These are phyloP conservation scores for Himalopsyche japonica DNA, from an alignment of 2,888 invertebrate genomes.

Conservation along the genomic window DNA sequence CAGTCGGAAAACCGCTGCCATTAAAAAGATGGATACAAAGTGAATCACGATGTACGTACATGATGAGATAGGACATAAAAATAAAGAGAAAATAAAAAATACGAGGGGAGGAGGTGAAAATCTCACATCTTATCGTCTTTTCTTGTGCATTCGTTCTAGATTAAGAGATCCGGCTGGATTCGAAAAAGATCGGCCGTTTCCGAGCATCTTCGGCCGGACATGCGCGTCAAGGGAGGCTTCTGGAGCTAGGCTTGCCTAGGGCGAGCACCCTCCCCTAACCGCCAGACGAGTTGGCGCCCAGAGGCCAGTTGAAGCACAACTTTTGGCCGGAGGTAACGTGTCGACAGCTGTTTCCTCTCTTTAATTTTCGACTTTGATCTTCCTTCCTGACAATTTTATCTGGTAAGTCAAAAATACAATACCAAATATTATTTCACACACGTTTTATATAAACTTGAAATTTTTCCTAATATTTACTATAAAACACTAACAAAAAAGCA, in stretches of 20 bases:
- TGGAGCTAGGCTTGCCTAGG: slow-evolving; percentile 1
- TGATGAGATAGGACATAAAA: slow-evolving; percentile 18
- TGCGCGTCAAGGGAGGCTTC: neutral
- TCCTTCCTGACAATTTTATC: neutral
- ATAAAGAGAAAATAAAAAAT: slow-evolving; percentile 24
- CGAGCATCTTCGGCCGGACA: slow-evolving; percentile 47
- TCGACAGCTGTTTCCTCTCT: neutral
- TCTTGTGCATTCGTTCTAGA: slow-evolving; percentile 60
- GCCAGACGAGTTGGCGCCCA: slow-evolving; percentile 21
- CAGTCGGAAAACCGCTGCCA: neutral
- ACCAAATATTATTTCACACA: neutral
- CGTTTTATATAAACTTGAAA: neutral
- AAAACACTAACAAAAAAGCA: neutral
- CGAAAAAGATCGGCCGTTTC: slow-evolving; percentile 51
- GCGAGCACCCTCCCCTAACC: slow-evolving; percentile 15
- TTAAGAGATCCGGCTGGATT: slow-evolving; percentile 53
- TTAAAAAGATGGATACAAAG: slow-evolving; percentile 13
- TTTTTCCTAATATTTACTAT: neutral
- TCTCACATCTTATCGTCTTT: slow-evolving; percentile 27
- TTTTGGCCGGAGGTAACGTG: slow-evolving; percentile 19
- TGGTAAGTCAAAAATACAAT: neutral
- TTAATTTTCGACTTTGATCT: neutral
- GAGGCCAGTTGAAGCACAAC: slow-evolving; percentile 23
- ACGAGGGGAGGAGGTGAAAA: slow-evolving; percentile 7
- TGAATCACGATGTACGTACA: slow-evolving; percentile 11